These are phyloP conservation scores for Menura novaehollandiae DNA, from an alignment of 2,113 vertebrate genomes.

Conservation along the genomic window DNA sequence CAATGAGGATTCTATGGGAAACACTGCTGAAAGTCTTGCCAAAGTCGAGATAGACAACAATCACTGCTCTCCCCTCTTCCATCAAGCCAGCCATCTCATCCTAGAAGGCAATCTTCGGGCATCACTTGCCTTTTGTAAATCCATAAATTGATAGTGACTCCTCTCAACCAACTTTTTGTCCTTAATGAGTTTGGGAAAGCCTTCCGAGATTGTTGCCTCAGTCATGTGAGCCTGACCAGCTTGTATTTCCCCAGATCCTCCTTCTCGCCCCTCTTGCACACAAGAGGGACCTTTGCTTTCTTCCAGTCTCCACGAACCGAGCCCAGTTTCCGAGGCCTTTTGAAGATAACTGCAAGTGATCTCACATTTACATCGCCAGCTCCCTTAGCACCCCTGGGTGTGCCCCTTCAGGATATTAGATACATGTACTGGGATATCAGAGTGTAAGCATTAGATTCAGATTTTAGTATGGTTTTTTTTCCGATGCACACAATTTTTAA, in stretches of 20 bases:
- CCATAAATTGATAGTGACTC: background rate
- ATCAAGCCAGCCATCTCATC: background rate
- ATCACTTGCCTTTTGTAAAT: accelerated
- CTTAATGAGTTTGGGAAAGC: background rate
- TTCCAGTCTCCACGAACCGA: background rate
- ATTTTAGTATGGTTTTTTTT: background rate
- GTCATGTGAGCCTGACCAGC: background rate
- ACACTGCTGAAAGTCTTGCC: background rate
- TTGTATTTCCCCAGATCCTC: background rate
- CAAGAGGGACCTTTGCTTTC: background rate
- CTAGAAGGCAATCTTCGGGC: background rate
- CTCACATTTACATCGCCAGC: background rate
- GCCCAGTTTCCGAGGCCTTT: background rate
- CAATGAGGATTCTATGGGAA: background rate
- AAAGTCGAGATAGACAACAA: background rate
- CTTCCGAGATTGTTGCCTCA: background rate
- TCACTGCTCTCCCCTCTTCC: background rate
- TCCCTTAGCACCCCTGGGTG: background rate
- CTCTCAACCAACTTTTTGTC: background rate
- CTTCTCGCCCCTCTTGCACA: background rate
- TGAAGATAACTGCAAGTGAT: background rate
- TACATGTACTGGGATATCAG: background rate
- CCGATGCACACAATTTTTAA: background rate
- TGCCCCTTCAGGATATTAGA: background rate
- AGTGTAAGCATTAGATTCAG: background rate